Percentiles rank a stretch among this genome's conserved stretches.
Conservation (phyloP, 2,888 invertebrate genomes). For the Resseliella maxima region DNA sequence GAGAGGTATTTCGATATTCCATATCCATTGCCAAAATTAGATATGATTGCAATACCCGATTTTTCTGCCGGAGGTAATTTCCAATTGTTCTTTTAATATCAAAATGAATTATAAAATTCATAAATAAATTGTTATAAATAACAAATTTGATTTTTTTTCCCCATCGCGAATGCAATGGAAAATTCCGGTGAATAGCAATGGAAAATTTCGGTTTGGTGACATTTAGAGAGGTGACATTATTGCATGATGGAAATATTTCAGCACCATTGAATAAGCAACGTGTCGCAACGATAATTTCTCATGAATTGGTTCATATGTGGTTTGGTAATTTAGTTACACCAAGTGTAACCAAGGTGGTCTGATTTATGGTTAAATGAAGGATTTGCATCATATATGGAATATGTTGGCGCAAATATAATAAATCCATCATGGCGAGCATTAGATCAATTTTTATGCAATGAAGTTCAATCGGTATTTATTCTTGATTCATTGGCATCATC, state of each 20-base stretch:
- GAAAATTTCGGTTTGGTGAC: constrained; percentile 85
- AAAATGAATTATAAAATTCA: not conserved
- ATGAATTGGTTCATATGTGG: constrained; percentile 85
- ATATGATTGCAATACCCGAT: constrained; percentile 93
- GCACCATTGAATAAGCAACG: constrained; percentile 77
- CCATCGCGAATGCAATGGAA: not conserved
- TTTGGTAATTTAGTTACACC: constrained; percentile 76
- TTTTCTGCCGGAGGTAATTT: constrained; percentile 76
- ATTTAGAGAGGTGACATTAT: constrained; percentile 78
- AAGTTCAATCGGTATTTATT: constrained; percentile 80
- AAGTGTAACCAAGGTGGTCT: constrained; percentile 87
- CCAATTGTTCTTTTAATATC: not conserved
- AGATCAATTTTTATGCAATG: constrained; percentile 82
- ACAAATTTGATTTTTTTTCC: not conserved
- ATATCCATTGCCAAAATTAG: constrained; percentile 82
- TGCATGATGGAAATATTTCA: constrained; percentile 79
- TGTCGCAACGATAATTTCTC: constrained; percentile 81
- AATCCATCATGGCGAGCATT: constrained; percentile 76
- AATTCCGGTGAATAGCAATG: constrained; percentile 75
- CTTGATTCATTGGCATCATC: constrained; percentile 84
- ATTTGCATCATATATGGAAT: constrained; percentile 50
- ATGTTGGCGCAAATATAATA: constrained; percentile 58
- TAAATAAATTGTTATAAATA: too few species aligned
- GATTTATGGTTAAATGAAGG: constrained; percentile 93
- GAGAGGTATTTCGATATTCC: constrained; percentile 82